Conservation (phyloP, 2,797 vertebrate species). For the Xenentodon cancila region DNA sequence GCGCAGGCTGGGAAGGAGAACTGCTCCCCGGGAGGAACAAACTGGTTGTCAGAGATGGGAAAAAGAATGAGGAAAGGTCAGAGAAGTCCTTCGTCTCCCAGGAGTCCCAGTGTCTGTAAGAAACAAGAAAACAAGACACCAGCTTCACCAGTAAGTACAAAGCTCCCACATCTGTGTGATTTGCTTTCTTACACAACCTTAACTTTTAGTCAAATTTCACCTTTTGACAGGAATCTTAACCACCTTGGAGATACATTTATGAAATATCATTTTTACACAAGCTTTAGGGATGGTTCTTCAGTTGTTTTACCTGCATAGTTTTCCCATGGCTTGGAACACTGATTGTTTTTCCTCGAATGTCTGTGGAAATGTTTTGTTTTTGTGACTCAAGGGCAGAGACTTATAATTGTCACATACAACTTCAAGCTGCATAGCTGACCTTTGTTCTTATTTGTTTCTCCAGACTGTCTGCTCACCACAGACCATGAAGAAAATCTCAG, state of each 20-base stretch:
- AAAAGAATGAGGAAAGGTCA: conserved; percentile 84
- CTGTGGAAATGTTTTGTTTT: too few relatives aligned
- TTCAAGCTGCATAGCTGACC: too few relatives aligned
- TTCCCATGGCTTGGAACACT: background rate
- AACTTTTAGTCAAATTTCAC: too few relatives aligned
- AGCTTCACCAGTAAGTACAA: conserved; percentile 71
- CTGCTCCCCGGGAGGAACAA: conserved; percentile 79
- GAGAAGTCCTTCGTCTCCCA: conserved; percentile 61
- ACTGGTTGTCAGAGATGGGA: conserved; percentile 91
- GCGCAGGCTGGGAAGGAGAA: conserved; percentile 88
- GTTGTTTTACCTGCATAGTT: background rate
- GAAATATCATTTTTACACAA: background rate
- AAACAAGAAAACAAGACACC: conserved; percentile 76
- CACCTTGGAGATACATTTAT: too few relatives aligned
- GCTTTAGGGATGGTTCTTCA: background rate
- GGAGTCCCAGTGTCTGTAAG: conserved; percentile 73
- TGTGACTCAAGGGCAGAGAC: too few relatives aligned
- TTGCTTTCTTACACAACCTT: too few relatives aligned
- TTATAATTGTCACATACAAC: too few relatives aligned
- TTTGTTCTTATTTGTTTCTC: conserved; percentile 32
- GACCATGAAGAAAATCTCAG: conserved; percentile 93
- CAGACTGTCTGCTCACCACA: conserved; percentile 74
- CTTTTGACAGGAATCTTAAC: too few relatives aligned
- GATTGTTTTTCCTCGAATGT: too few relatives aligned
- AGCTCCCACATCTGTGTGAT: background rate